Evolutionary conservation across 2,113 vertebrate genomes (phyloP).

Genomic region (Callionymus lyra): DNA sequence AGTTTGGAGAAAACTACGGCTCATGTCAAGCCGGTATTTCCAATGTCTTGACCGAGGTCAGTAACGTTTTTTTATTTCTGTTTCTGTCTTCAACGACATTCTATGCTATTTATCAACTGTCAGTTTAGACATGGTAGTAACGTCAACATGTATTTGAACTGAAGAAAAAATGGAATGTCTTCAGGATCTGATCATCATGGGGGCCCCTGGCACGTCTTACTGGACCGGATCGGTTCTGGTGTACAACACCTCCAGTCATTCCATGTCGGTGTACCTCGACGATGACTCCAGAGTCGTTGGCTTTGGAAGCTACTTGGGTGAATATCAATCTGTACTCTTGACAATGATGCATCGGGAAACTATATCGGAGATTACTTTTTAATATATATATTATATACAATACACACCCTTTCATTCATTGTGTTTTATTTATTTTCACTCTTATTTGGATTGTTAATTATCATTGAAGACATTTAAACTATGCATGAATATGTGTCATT

Average conservation of each 20-base stretch:
- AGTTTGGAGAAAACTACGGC: conserved; percentile 53
- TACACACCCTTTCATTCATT: too few species aligned
- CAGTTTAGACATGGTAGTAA: too few species aligned
- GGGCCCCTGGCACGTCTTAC: conserved; percentile 84
- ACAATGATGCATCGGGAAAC: too few species aligned
- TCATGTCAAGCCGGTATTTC: conserved; percentile 61
- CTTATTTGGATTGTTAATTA: too few species aligned
- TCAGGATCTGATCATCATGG: conserved; percentile 91
- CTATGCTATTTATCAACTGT: not conserved
- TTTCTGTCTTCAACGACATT: not conserved
- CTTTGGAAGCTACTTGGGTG: conserved; percentile 91
- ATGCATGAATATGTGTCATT: too few species aligned
- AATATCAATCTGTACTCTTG: not conserved
- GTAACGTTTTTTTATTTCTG: conserved; percentile 14
- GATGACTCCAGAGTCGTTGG: conserved; percentile 63
- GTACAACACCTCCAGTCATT: conserved; percentile 70
- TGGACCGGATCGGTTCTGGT: conserved; percentile 91
- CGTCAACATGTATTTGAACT: too few species aligned
- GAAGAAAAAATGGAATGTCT: not conserved
- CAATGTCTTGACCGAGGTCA: conserved; percentile 52
- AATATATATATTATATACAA: too few species aligned
- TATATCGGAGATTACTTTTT: too few species aligned
- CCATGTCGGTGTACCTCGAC: conserved; percentile 70
- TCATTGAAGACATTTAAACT: too few species aligned
- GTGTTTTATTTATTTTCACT: too few species aligned